Evolutionary conservation across 1,140 invertebrate genomes (phyloP), one percentile per base, ranked within the genome.

Genomic region (Myzus persicae): DNA sequence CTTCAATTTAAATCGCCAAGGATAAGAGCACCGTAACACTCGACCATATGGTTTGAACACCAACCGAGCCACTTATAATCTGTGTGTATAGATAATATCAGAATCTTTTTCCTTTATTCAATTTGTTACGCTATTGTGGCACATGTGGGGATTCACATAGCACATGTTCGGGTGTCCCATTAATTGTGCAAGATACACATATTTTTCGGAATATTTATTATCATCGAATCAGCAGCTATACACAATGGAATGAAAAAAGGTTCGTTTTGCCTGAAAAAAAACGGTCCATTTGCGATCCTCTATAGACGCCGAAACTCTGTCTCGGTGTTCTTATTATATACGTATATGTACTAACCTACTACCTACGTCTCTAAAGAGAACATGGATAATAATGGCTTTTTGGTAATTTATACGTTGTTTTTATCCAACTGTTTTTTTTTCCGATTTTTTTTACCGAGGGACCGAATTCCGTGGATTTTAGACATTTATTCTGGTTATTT

Each of bases 171-270:
- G 59, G 14, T 76, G 59, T n/a, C 14, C 31, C 14, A 76, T n/a
- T 76, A 36, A 76, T 76, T 76, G 59, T 76, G 59, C 14, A 76
- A 76, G 59, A n/a, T 24, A 76, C 31, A 76, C n/a, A 76, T 36
- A 76, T 76, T 76, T n/a, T 76, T 76, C 59, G 36, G 59, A 76
- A 18, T 76, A 76, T 67, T 67, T 67, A n/a, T 76, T 76, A 76
- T n/a, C n/a, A n/a, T 76, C 14, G 2, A 51, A 76, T 67, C 59
- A 22, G 48, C n/a, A n/a, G 31, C 31, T n/a, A 18, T 76, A 76
- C 59, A 76, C 59, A 76, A 76, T 76, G 9, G 22, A 31, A 76
- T 76, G 4, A 5, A 76, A 76, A 76, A 76, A 76, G 59, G 59
- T 76, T n/a, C 59, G 59, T 76, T 76, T 76, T 76, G 59, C 14